Evolutionary conservation across 2,888 invertebrate genomes (phyloP).

Genomic region (Chrysolina americana): DNA sequence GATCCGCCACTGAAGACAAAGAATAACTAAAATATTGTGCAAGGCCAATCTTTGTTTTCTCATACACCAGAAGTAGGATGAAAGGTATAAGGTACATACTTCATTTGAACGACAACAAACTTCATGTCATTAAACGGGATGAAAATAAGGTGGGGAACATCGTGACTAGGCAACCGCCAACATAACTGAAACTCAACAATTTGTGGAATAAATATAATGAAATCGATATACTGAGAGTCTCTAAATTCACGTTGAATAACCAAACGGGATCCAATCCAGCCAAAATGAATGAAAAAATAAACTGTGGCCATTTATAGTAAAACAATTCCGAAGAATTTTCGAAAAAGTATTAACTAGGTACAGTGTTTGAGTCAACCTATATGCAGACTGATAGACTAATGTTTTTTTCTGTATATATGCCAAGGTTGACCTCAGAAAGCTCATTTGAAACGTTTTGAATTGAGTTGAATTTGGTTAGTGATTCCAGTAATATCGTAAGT

Average conservation of each 20-base stretch:
- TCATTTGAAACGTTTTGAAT: no score
- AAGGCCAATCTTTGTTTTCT: conserved; percentile 23
- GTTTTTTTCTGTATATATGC: no score
- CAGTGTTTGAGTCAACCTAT: no score
- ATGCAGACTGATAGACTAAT: no score
- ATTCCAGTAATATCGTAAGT: no score
- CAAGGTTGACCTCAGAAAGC: no score
- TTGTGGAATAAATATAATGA: conserved; percentile 32
- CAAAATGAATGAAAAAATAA: not conserved
- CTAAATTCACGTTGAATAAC: not conserved
- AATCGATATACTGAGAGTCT: conserved; percentile 9
- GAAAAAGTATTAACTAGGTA: no score
- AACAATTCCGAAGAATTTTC: no score
- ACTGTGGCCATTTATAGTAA: no score
- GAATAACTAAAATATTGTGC: not conserved
- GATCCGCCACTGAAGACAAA: no score
- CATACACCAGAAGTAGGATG: conserved; percentile 13
- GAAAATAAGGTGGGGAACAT: conserved; percentile 52
- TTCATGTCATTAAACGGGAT: conserved; percentile 62
- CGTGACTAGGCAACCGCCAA: conserved; percentile 66
- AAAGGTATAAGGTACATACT: conserved; percentile 49
- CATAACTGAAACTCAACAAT: conserved; percentile 66
- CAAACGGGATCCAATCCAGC: not conserved
- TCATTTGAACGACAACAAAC: conserved; percentile 52
- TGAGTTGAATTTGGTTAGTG: no score